Conservation (phyloP, 1,140 invertebrate species). For the Drosophila nannoptera region DNA sequence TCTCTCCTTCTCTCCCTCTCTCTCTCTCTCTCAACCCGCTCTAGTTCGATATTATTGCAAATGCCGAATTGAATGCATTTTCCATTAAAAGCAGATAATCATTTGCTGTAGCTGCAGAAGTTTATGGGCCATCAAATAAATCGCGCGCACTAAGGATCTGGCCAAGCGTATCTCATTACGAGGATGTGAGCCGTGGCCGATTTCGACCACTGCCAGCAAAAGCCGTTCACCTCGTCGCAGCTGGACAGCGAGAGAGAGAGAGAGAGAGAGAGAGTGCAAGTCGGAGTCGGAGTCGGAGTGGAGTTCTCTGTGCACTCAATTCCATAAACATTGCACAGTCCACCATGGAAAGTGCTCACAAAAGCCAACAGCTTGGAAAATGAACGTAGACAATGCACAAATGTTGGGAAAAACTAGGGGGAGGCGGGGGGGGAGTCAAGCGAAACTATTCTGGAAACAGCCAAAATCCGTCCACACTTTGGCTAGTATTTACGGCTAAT, state of each 20-base stretch:
- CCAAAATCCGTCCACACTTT: slow-evolving; percentile 36
- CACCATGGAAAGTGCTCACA: slow-evolving; percentile 23
- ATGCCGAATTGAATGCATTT: slow-evolving; percentile 1
- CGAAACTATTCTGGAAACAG: slow-evolving; percentile 2
- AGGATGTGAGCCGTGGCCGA: slow-evolving; percentile 8
- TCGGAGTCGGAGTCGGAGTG: background rate
- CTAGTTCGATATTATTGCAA: slow-evolving; percentile 2
- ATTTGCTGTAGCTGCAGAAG: slow-evolving; percentile 13
- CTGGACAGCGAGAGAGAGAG: too few species aligned
- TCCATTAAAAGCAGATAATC: background rate
- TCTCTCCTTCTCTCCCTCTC: too few species aligned
- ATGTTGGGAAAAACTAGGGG: slow-evolving; percentile 23
- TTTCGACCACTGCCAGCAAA: slow-evolving; percentile 16
- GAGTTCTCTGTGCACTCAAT: slow-evolving; percentile 39
- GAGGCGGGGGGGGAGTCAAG: background rate
- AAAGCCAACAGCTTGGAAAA: slow-evolving; percentile 69
- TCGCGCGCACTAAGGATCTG: slow-evolving; percentile 42
- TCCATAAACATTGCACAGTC: slow-evolving; percentile 37
- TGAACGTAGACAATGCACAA: slow-evolving; percentile 63
- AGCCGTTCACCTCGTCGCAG: slow-evolving; percentile 42
- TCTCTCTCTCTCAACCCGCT: background rate
- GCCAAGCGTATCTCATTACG: slow-evolving; percentile 50
- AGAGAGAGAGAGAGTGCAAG: too few species aligned
- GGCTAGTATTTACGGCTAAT: slow-evolving; percentile 58
- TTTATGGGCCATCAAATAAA: slow-evolving; percentile 43